These are phyloP conservation scores for Macquaria ambigua DNA, from an alignment of 2,113 vertebrate species.

Conservation along the genomic window DNA sequence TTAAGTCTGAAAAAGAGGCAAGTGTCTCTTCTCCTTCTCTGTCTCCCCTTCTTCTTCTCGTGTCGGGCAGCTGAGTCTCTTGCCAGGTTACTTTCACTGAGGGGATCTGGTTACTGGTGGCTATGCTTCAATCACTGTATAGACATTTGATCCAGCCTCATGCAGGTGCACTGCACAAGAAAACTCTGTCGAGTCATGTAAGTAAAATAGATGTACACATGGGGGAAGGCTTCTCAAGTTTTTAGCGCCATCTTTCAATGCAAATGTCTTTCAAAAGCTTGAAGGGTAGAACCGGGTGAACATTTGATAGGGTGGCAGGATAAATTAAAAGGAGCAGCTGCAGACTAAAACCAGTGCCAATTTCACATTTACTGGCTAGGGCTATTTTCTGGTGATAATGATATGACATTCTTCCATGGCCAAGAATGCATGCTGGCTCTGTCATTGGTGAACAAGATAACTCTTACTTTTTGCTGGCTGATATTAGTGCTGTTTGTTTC, in stretches of 20 bases:
- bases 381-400: slow-evolving; percentile 18
- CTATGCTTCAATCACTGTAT: slow-evolving; percentile 52
- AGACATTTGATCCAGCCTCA: slow-evolving; percentile 54
- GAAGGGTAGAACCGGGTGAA: slow-evolving; percentile 4
- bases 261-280: slow-evolving; percentile 29
- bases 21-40: slow-evolving; percentile 34
- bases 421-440: slow-evolving; percentile 8
- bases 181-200: slow-evolving; percentile 52
- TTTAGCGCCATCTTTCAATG: slow-evolving; percentile 10
- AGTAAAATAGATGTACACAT: slow-evolving; percentile 53
- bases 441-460: background rate
- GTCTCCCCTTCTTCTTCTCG: slow-evolving; percentile 19
- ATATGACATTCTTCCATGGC: background rate
- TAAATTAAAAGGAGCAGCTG: slow-evolving; percentile 52
- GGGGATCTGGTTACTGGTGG: slow-evolving; percentile 63
- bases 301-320: slow-evolving; percentile 30
- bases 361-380: slow-evolving; percentile 30
- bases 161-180: slow-evolving; percentile 63
- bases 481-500: background rate
- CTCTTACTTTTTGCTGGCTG: background rate
- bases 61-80: slow-evolving; percentile 18
- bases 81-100: slow-evolving; percentile 59
- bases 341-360: slow-evolving; percentile 34
- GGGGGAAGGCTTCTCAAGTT: slow-evolving; percentile 21
- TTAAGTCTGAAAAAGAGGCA: slow-evolving; percentile 26